Conservation (phyloP, 1,140 invertebrate species). For the Asobara japonica region DNA sequence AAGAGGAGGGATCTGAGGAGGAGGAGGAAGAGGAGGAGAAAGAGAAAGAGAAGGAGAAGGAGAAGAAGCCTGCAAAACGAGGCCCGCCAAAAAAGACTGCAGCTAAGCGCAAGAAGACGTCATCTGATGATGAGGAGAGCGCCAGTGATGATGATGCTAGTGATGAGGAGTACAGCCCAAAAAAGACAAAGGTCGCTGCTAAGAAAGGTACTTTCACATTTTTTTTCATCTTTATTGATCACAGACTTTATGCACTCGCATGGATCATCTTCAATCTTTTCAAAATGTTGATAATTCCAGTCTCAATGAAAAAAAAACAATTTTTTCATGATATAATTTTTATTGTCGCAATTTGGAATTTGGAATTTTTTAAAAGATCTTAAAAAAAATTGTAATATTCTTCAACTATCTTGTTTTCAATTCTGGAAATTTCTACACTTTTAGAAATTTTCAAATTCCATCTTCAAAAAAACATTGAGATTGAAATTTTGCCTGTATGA, state of each 20-base stretch:
- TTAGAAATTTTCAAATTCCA: no score
- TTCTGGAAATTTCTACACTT: no score
- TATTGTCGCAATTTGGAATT: no score
- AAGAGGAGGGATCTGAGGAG: conserved; percentile 70
- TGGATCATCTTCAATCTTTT: no score
- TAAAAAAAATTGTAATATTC: conserved; percentile 4
- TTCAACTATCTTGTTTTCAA: background rate
- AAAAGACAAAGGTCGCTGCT: conserved; percentile 65
- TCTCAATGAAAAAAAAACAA: no score
- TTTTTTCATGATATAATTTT: no score
- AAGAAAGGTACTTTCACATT: conserved; percentile 60
- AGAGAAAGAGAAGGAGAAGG: conserved; percentile 71
- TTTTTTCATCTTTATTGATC: no score
- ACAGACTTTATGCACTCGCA: no score
- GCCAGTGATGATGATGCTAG: conserved; percentile 73
- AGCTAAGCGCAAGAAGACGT: conserved; percentile 69
- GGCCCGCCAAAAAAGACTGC: conserved; percentile 64
- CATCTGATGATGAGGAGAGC: conserved; percentile 71
- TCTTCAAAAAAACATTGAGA: no score
- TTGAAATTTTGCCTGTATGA: no score
- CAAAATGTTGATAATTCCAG: no score
- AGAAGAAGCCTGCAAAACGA: conserved; percentile 73
- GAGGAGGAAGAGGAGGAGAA: conserved; percentile 70
- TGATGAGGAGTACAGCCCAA: conserved; percentile 77
- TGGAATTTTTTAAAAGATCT: background rate